phyloP scores from a whole-genome alignment of 2,797 vertebrate species.

The Neosalanx taihuensis region DNA sequence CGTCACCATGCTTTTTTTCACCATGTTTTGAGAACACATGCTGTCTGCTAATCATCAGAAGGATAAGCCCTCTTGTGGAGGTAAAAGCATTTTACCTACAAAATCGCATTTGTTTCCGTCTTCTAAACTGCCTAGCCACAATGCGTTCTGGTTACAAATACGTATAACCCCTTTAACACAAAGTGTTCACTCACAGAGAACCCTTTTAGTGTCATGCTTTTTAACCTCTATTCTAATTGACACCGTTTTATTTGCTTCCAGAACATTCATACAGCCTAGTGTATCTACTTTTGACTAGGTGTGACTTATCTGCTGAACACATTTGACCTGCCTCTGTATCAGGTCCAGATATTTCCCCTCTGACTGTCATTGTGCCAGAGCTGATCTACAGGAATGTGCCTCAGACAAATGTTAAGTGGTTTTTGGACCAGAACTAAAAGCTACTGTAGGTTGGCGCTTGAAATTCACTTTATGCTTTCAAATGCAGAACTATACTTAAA shows the following conservation, averaged over 20 bases:
- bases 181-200: too few relatives aligned
- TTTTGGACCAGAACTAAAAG: neutral
- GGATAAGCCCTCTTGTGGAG: constrained; percentile 20
- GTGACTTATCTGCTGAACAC: neutral
- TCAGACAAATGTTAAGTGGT: neutral
- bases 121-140: neutral
- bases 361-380: neutral
- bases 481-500: neutral
- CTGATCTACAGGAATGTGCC: neutral
- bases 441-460: neutral
- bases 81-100: constrained; percentile 1
- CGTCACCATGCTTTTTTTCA: constrained; percentile 6
- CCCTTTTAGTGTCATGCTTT: too few relatives aligned
- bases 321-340: neutral
- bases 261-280: neutral
- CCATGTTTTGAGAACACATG: neutral
- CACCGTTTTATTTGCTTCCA: too few relatives aligned
- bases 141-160: neutral
- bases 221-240: too few relatives aligned
- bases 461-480: neutral
- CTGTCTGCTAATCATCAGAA: constrained; percentile 11
- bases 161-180: too few relatives aligned
- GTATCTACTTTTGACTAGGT: neutral
- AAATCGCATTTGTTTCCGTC: constrained; percentile 12
- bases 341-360: neutral